Evolutionary conservation across 2,888 invertebrate species (phyloP).

Genomic region (Pemphredon lugubris): DNA sequence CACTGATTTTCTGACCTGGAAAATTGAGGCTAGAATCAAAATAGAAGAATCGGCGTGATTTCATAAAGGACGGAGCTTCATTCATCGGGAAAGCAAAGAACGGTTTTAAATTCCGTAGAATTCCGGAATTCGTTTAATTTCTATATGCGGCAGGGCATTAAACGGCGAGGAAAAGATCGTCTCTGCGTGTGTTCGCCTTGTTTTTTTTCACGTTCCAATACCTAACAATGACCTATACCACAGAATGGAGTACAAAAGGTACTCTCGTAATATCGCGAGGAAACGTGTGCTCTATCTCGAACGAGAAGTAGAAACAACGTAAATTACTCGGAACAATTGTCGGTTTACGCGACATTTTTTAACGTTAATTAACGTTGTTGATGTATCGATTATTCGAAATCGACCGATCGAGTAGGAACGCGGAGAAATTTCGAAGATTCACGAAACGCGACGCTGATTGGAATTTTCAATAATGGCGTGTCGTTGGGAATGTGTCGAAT

Average conservation of each 20-base stretch:
- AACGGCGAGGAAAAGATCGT: constrained; percentile 3
- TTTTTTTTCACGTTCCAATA: constrained; percentile 9
- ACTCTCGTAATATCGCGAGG: no score
- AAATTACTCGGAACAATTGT: not conserved
- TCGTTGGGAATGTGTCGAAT: no score
- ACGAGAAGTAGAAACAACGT: not conserved
- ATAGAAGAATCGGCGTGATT: constrained; percentile 5
- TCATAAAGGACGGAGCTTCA: not conserved
- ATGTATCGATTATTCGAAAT: no score
- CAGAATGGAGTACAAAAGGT: not conserved
- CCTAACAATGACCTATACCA: not conserved
- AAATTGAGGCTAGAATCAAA: not conserved
- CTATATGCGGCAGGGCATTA: constrained; percentile 15
- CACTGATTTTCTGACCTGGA: not conserved
- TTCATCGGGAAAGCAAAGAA: constrained; percentile 11
- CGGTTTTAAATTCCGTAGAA: constrained; percentile 25
- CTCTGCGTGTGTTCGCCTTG: constrained; percentile 16
- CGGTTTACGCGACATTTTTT: not conserved
- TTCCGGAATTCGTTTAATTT: constrained; percentile 28
- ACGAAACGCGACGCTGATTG: no score
- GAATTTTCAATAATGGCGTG: no score
- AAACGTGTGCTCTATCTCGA: no score
- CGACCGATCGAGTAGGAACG: no score
- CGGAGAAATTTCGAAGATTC: no score
- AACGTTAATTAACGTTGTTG: not conserved